Percentiles rank a stretch among this genome's conserved stretches.
phyloP scores from a whole-genome alignment of 2,113 vertebrate species.

The Zootoca vivipara region DNA sequence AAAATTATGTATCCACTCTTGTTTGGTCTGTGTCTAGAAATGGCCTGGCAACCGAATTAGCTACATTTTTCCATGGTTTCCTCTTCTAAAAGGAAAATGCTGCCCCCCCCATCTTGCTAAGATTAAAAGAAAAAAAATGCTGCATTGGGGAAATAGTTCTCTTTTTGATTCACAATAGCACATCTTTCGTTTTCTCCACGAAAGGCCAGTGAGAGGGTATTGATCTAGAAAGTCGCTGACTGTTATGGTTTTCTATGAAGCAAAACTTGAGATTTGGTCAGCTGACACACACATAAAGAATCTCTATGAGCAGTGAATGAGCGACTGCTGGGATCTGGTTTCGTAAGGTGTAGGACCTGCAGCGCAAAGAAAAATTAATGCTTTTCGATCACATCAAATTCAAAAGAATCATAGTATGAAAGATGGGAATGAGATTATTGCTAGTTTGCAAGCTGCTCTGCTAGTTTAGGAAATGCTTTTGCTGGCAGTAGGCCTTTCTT shows the following conservation, averaged over 20 bases:
- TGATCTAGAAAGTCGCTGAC: constrained; percentile 46
- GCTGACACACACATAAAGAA: constrained; percentile 32
- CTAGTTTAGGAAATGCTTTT: constrained; percentile 60
- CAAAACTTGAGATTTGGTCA: constrained; percentile 23
- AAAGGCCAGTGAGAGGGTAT: constrained; percentile 31
- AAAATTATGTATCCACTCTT: constrained; percentile 61
- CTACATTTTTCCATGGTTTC: constrained; percentile 24
- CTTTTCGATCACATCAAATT: constrained; percentile 62
- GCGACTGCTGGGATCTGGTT: constrained; percentile 44
- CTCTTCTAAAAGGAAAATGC: constrained; percentile 44
- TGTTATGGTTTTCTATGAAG: constrained; percentile 44
- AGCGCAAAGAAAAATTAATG: constrained; percentile 46
- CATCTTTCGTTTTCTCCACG: constrained; percentile 7
- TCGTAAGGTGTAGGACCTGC: constrained; percentile 48
- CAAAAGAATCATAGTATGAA: constrained; percentile 64
- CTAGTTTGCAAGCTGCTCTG: constrained; percentile 58
- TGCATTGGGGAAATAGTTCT: constrained; percentile 34
- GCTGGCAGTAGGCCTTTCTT: constrained; percentile 48
- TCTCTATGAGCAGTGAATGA: constrained; percentile 39
- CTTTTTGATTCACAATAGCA: constrained; percentile 45
- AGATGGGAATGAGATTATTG: constrained; percentile 54
- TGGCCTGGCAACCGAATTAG: constrained; percentile 33
- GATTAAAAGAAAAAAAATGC: constrained; percentile 18
- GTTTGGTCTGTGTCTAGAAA: constrained; percentile 55
- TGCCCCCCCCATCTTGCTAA: constrained; percentile 20